A percentile compares a stretch with the other conserved stretches of the same genome.
These are phyloP conservation scores for Peromyscus polionotus DNA, from an alignment of 2,113 vertebrate genomes.

Conservation along the genomic window DNA sequence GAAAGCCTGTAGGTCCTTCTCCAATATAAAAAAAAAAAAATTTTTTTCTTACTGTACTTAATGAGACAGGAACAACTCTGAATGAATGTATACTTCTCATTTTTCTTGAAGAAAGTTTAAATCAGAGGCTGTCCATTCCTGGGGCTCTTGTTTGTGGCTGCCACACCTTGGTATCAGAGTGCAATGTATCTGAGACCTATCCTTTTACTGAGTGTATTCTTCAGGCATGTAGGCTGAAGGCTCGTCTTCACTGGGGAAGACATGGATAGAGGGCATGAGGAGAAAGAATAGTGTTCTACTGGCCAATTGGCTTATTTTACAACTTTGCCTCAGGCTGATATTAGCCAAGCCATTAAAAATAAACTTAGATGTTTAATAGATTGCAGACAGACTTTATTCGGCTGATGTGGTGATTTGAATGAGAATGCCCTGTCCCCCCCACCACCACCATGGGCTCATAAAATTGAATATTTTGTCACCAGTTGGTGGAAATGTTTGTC, in stretches of 20 bases:
- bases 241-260: not conserved
- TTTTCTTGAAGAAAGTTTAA: not conserved
- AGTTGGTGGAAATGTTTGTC: not conserved
- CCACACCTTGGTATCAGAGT: not conserved
- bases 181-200: not conserved
- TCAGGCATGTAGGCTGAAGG: not conserved
- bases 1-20: not conserved
- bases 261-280: too few relatives aligned
- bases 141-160: not conserved
- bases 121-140: not conserved
- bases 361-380: not conserved
- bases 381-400: not conserved
- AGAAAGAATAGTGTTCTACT: not conserved
- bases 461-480: not conserved
- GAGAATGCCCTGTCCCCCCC: not conserved
- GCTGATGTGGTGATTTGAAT: not conserved
- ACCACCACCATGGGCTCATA: not conserved
- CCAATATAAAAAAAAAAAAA: not conserved
- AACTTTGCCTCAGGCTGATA: not conserved
- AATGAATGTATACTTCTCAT: not conserved
- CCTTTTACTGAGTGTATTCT: not conserved
- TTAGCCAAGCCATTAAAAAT: not conserved
- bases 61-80: not conserved
- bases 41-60: not conserved
- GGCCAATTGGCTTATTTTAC: not conserved